Conservation (phyloP, 2,797 vertebrate genomes). For the Tauraco hartlaubi region DNA sequence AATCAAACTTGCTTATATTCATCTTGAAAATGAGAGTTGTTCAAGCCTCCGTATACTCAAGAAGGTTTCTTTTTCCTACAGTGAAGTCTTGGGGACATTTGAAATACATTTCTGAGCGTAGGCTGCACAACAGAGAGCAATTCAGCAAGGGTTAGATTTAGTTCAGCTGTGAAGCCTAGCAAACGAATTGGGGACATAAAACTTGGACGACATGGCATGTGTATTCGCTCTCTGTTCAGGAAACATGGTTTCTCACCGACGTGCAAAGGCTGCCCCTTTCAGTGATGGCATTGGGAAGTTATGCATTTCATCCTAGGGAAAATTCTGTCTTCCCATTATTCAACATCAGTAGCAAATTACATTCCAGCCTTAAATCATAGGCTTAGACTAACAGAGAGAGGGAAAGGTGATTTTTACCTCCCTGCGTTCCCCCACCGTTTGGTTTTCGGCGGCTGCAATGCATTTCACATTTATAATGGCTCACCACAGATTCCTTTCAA, state of each 20-base stretch:
- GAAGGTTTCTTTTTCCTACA: neutral
- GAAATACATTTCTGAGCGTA: neutral
- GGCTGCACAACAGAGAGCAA: neutral
- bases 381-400: neutral
- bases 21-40: constrained; percentile 15
- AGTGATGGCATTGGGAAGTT: neutral
- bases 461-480: neutral
- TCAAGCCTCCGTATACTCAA: neutral
- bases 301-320: neutral
- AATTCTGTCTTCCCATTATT: neutral
- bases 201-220: neutral
- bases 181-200: neutral
- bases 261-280: neutral
- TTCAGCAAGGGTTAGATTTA: neutral
- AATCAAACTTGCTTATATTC: neutral
- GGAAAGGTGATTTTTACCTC: neutral
- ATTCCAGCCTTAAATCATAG: neutral
- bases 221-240: neutral
- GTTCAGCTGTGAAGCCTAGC: neutral
- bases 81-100: neutral
- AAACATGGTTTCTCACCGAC: neutral
- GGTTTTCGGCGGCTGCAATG: neutral
- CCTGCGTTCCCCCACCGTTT: neutral
- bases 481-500: neutral
- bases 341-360: neutral